Evolutionary conservation across 1,140 invertebrate species (phyloP).

Genomic region (Ceratina australensis): DNA sequence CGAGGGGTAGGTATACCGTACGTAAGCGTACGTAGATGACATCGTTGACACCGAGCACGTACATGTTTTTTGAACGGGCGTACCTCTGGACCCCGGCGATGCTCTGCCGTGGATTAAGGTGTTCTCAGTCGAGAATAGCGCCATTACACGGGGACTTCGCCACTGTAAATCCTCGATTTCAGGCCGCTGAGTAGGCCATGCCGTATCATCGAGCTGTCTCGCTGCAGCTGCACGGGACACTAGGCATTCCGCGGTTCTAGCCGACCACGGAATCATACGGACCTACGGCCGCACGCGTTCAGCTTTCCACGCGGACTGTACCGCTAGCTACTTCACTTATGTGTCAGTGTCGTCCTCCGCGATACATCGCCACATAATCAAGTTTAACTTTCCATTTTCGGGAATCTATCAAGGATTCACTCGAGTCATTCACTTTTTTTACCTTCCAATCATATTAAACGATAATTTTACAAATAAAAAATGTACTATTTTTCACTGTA

Average conservation of each 20-base stretch:
- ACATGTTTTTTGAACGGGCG: constrained; percentile 53
- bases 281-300: neutral
- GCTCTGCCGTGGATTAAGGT: constrained; percentile 57
- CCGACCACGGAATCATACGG: constrained; percentile 36
- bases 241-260: constrained; percentile 55
- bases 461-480: no score
- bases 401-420: constrained; percentile 14
- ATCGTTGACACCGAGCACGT: constrained; percentile 47
- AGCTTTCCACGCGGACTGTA: constrained; percentile 57
- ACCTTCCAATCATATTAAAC: neutral
- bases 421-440: neutral
- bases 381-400: constrained; percentile 40
- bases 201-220: constrained; percentile 58
- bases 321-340: constrained; percentile 34
- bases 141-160: constrained; percentile 59
- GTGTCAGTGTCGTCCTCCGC: constrained; percentile 43
- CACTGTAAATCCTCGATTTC: constrained; percentile 45
- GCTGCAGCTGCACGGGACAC: constrained; percentile 61
- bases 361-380: constrained; percentile 6
- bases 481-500: no score
- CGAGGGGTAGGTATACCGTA: constrained; percentile 33
- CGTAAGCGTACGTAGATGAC: constrained; percentile 40
- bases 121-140: constrained; percentile 66
- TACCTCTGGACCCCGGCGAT: constrained; percentile 65
- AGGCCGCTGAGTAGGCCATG: constrained; percentile 54